Evolutionary conservation across 2,888 invertebrate genomes (phyloP), one percentile per base, ranked within the genome.

Genomic region (Lydus trimaculatus): DNA sequence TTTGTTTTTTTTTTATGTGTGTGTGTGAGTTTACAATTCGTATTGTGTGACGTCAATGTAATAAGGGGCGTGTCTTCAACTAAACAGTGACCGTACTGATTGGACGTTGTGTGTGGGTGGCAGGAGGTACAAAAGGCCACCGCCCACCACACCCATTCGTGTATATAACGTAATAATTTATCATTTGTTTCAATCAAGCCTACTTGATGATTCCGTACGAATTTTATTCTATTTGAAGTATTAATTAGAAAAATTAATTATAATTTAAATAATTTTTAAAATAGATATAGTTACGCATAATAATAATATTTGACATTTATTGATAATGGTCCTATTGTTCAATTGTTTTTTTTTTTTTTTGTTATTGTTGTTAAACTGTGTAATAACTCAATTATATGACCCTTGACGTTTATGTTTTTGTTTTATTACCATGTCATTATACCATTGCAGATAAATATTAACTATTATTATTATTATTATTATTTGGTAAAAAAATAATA

Each of bases 81-180:
- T 65, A 63, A 65, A 69, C 69, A 70, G 9, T 52, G 52, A 73
- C 78, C 76, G 52, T 52, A 52, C 9, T 52, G 52, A 82, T 82
- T 82, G 82, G 82, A 71, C 74, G 52, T 25, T 23, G 52, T 52
- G 80, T 79, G 81, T 79, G 79, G 80, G 82, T 79, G 79, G 81
- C 74, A 70, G 75, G 74, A 74, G 77, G 74, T 52, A 75, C 73
- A 73, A 75, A 78, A 76, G 71, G 63, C 61, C 71, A 62, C 66
- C 73, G 66, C 64, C 73, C 69, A 71, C 71, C 61, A 64, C 67
- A 64, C 72, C 67, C 69, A 71, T 64, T 68, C 67, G 52, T n/a
- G 17, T 43, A n/a, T 5, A 13, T 5, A 43, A 43, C 17, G 17
- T n/a, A n/a, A n/a, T n/a, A n/a, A n/a, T 43, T 43, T 43, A 43